A percentile compares a stretch with the other conserved stretches of the same genome.
phyloP scores from a whole-genome alignment of 2,113 vertebrate genomes.

The Kryptolebias marmoratus region DNA sequence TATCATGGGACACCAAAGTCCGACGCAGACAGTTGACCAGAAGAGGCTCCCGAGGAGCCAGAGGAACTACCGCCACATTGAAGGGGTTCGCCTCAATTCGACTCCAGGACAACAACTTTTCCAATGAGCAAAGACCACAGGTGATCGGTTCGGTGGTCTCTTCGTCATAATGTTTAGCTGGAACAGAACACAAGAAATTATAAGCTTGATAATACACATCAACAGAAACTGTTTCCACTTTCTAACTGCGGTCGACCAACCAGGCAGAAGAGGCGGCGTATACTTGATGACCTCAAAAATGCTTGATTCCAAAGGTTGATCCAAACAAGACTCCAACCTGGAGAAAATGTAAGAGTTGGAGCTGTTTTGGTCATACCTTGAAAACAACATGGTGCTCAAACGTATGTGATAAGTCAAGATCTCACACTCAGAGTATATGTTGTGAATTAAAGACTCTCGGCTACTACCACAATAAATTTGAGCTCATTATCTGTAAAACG shows the following conservation, averaged over 20 bases:
- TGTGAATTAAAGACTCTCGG: too few relatives aligned
- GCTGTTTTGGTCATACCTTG: too few relatives aligned
- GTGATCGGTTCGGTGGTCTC: slow-evolving; percentile 88
- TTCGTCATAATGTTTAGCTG: slow-evolving; percentile 87
- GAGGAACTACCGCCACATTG: slow-evolving; percentile 78
- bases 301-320: slow-evolving; percentile 58
- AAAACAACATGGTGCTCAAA: too few relatives aligned
- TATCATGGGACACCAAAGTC: slow-evolving; percentile 94
- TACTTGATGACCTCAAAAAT: slow-evolving; percentile 70
- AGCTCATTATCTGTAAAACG: too few relatives aligned
- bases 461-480: too few relatives aligned
- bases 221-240: too few relatives aligned
- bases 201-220: not conserved
- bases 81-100: slow-evolving; percentile 81
- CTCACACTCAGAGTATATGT: too few relatives aligned
- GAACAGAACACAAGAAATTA: not conserved
- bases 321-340: slow-evolving; percentile 75
- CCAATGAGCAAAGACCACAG: slow-evolving; percentile 84
- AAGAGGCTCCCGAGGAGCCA: slow-evolving; percentile 81
- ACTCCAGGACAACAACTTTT: slow-evolving; percentile 88
- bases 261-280: slow-evolving; percentile 56
- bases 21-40: slow-evolving; percentile 74
- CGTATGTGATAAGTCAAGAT: too few relatives aligned
- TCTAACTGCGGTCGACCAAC: slow-evolving; percentile 39
- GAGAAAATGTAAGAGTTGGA: not conserved